Base-by-base conservation (phyloP, 2,888 invertebrate genomes). In the Acleris sparsana region DNA sequence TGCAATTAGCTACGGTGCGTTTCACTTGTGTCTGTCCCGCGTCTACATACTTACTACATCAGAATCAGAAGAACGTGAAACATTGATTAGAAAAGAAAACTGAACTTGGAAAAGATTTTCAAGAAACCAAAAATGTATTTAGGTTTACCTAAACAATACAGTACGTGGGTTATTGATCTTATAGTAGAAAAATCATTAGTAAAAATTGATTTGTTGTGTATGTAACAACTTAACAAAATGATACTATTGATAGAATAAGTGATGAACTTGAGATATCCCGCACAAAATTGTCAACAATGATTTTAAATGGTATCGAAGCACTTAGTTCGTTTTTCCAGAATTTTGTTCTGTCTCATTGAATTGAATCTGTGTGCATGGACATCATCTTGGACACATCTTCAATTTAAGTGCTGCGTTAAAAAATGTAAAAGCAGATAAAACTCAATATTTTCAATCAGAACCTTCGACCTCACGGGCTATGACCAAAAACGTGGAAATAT, bases 51-150 rank as follows among this genome's bases (percentile, higher is more conserved):
- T n/a, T n/a, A n/a, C n/a, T n/a, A n/a, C n/a, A 1, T 51, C 51
- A 51, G 51, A 51, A 51, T 22, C 51, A 11, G 22, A 51, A 22
- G 51, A n/a, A 51, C 7, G 13, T 11, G 51, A 51, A 11, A 51
- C 13, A 51, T 7, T 51, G 16, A 13, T 22, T n/a, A 22, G 13
- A 22, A 22, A 51, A 22, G 22, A 51, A 20, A 51, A 51, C 20
- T 51, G 11, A 51, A 51, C 13, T 22, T 51, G 22, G 13, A 51
- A 11, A 51, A 51, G 22, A 22, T 51, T 22, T 51, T 13, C 13
- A 51, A 51, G 22, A 53, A n/a, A 16, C 53, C 53, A 18, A 53
- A 29, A 53, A 53, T 53, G 53, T 53, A 53, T 53, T 29, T 53
- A 53, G 53, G 53, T 16, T 29, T 53, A 53, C 53, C 53, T n/a